A percentile compares a stretch with the other conserved stretches of the same genome.
Evolutionary conservation across 1,140 invertebrate genomes (phyloP).

Genomic region (Sarcophaga peregrina): DNA sequence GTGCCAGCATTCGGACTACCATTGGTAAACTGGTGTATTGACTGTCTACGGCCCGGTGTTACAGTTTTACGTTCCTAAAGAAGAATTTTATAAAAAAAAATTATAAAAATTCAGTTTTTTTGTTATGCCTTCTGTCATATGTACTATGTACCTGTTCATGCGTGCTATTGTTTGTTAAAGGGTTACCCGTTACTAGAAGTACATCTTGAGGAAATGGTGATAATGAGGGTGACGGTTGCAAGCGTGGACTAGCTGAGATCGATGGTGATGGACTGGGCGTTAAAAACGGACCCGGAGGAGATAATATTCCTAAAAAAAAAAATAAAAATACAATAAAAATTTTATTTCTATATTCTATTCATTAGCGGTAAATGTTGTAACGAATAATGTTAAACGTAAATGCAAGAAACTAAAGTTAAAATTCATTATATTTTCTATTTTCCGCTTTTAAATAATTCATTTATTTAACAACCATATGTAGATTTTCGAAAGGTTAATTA

Average conservation of each 20-base stretch:
- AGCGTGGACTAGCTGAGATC: constrained; percentile 66
- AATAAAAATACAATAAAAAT: constrained; percentile 18
- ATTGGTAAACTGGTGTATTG: constrained; percentile 65
- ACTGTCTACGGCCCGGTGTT: constrained; percentile 66
- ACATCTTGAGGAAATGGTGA: constrained; percentile 67
- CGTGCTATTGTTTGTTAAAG: constrained; percentile 61
- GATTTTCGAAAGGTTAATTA: no score
- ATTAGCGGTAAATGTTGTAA: no score
- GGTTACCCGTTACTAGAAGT: constrained; percentile 65
- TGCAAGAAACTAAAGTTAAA: no score
- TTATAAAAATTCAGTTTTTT: neutral
- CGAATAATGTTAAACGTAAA: no score
- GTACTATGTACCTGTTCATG: constrained; percentile 65
- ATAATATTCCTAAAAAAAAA: constrained; percentile 65
- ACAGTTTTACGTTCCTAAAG: constrained; percentile 65
- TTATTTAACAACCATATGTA: no score
- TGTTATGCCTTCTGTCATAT: neutral
- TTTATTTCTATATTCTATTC: no score
- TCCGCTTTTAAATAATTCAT: no score
- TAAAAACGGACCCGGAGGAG: constrained; percentile 68
- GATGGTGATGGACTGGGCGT: constrained; percentile 67
- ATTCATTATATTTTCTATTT: no score
- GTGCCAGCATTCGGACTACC: constrained; percentile 66
- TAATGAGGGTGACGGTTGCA: constrained; percentile 66
- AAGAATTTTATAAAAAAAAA: neutral